A percentile compares a stretch with the other conserved stretches of the same genome.
phyloP scores from a whole-genome alignment of 2,797 vertebrate species.

The Chelon auratus region DNA sequence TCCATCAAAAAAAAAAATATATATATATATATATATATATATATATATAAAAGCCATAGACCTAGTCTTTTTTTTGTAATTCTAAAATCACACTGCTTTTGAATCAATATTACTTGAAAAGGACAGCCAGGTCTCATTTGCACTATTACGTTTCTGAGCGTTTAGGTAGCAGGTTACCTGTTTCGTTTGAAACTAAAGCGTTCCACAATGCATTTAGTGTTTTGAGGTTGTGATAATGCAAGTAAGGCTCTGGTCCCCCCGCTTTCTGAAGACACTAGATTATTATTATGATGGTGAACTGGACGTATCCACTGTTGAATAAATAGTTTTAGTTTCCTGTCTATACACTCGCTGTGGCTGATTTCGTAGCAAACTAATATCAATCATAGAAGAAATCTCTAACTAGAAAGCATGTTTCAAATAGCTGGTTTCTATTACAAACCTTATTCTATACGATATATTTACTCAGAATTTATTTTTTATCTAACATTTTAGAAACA shows the following conservation, averaged over 20 bases:
- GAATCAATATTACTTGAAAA: constrained; percentile 86
- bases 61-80: constrained; percentile 44
- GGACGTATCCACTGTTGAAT: constrained; percentile 80
- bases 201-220: constrained; percentile 67
- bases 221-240: constrained; percentile 85
- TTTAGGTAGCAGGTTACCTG: constrained; percentile 62
- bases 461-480: constrained; percentile 93
- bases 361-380: constrained; percentile 78
- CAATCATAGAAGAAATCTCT: constrained; percentile 64
- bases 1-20: constrained; percentile 18
- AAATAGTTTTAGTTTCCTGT: constrained; percentile 51
- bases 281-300: constrained; percentile 84
- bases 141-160: constrained; percentile 86
- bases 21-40: too few relatives aligned
- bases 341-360: constrained; percentile 81
- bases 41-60: constrained; percentile 72
- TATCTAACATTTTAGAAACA: constrained; percentile 92
- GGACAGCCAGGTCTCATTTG: constrained; percentile 89
- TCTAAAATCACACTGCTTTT: constrained; percentile 58
- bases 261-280: constrained; percentile 73
- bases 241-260: constrained; percentile 78
- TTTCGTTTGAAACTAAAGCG: constrained; percentile 73
- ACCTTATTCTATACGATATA: constrained; percentile 90
- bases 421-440: constrained; percentile 99
- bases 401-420: constrained; percentile 88